These are phyloP conservation scores for Intellagama lesueurii DNA, from an alignment of 2,797 vertebrate genomes.

Conservation along the genomic window DNA sequence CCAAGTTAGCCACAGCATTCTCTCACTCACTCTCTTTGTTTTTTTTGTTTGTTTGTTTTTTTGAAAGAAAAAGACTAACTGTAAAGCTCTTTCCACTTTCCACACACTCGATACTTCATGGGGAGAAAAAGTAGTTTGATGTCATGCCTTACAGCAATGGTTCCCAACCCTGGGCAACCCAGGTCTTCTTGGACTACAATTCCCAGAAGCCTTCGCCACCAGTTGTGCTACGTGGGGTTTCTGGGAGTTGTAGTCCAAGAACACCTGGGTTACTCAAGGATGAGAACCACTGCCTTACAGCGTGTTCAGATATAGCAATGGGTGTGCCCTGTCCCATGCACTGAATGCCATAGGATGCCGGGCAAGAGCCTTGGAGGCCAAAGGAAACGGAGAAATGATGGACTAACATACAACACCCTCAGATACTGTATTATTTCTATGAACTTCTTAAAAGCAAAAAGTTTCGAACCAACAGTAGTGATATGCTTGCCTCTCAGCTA, in stretches of 20 bases:
- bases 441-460: conserved; percentile 9
- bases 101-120: not conserved
- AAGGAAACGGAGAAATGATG: too few relatives aligned
- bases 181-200: too few relatives aligned
- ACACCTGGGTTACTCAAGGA: too few relatives aligned
- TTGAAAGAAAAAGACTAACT: not conserved
- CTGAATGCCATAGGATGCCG: not conserved
- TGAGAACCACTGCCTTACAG: too few relatives aligned
- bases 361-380: not conserved
- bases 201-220: too few relatives aligned
- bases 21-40: not conserved
- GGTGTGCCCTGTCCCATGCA: not conserved
- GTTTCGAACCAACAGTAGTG: not conserved
- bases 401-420: not conserved
- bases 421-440: not conserved
- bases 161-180: too few relatives aligned
- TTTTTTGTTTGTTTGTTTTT: not conserved
- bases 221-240: too few relatives aligned
- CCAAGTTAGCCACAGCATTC: too few relatives aligned
- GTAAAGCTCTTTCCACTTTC: not conserved
- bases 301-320: not conserved
- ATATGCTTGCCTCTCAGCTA: not conserved
- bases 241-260: too few relatives aligned
- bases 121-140: not conserved
- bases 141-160: not conserved